Evolutionary conservation across 2,797 vertebrate genomes (phyloP), one percentile per base, ranked within the genome.

Genomic region (Etheostoma perlongum): DNA sequence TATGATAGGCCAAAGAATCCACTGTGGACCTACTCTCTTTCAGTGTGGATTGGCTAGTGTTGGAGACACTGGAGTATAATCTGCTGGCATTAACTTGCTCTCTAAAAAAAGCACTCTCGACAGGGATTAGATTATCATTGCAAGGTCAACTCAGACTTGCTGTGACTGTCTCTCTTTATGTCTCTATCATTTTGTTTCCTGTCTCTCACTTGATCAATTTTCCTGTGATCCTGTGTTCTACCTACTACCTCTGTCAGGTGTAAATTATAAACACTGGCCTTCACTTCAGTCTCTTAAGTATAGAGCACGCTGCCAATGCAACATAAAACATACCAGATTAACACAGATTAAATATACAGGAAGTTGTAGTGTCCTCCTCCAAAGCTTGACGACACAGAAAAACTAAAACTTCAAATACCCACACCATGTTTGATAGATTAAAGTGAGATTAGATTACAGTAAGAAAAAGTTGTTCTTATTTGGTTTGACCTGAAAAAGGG

Each of bases 101-200:
- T 95, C 94, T 96, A 95, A 95, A 96, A 95, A 96, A 95, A 96
- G 94, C 94, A 93, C 94, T 95, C 93, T 95, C 91, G 84, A 94
- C 94, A 93, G 93, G 94, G 95, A 95, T 95, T 95, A 95, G 94
- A 95, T 95, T 95, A 95, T 94, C 94, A 94, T 92, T 89, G 93
- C 94, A 93, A 95, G 94, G 94, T 94, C 94, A 94, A 85, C 89
- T 90, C 89, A 91, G 89, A 93, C 91, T 89, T 88, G 61, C 89
- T 87, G 81, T 79, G 79, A 74, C 85, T 84, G 87, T 91, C 89
- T 91, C 88, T 80, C 88, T 89, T 87, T 79, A 87, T 92, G 79
- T 89, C 78, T 86, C 77, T 80, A 78, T 88, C 85, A 74, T 82
- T 73, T 81, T 73, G 72, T 64, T 82, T 81, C 84, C 70, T 82